These are phyloP conservation scores for Channa striata DNA, from an alignment of 2,797 vertebrate species.

Conservation along the genomic window DNA sequence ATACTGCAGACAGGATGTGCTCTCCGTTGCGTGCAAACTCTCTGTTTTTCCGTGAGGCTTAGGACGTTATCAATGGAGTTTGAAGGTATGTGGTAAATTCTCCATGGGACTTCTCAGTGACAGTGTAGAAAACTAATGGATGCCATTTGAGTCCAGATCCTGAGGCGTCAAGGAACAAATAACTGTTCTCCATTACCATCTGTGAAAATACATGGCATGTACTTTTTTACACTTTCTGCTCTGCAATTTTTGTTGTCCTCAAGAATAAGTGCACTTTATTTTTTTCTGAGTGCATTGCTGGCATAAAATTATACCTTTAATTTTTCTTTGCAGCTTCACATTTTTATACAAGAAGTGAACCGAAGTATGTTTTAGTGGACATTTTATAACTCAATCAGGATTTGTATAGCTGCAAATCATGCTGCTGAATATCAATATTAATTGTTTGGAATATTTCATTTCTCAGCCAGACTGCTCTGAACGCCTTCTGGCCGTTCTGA, in stretches of 20 bases:
- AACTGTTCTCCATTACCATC: conserved; percentile 39
- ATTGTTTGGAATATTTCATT: conserved; percentile 69
- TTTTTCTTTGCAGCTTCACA: background rate
- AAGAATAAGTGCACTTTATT: conserved; percentile 21
- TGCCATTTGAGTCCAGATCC: conserved; percentile 63
- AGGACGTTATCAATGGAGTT: conserved; percentile 46
- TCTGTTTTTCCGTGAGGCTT: conserved; percentile 24
- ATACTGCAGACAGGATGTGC: background rate
- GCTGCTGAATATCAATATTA: conserved; percentile 66
- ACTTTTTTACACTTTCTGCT: conserved; percentile 36
- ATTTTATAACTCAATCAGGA: conserved; percentile 72
- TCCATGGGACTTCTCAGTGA: conserved; percentile 47
- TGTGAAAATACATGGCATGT: conserved; percentile 49
- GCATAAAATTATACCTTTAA: background rate
- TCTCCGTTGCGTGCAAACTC: background rate
- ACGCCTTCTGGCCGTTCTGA: conserved; percentile 69
- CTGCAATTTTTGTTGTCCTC: conserved; percentile 28
- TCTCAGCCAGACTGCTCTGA: conserved; percentile 59
- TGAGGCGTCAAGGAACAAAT: conserved; percentile 54
- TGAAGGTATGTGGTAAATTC: conserved; percentile 58
- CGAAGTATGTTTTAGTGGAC: conserved; percentile 18
- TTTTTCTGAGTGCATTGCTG: conserved; percentile 8
- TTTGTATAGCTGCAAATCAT: conserved; percentile 44
- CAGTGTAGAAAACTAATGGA: conserved; percentile 66
- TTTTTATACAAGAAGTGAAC: conserved; percentile 8